phyloP scores from a whole-genome alignment of 2,113 vertebrate genomes.

The Gobiocypris rarus region DNA sequence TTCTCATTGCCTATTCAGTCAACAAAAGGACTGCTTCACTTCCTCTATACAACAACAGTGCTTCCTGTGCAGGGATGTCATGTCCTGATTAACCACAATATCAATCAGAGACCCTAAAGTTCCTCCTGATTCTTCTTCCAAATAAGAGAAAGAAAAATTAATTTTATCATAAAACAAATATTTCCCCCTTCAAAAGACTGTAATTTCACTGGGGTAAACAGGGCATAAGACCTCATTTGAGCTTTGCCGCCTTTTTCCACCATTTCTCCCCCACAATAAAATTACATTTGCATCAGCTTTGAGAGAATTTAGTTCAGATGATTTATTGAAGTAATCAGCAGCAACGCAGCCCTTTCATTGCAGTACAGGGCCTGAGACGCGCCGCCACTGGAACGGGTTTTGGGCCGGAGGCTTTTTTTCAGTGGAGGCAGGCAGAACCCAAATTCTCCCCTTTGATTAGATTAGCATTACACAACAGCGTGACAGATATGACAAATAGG shows the following conservation, averaged over 20 bases:
- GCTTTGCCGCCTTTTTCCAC: conserved; percentile 56
- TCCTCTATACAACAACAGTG: conserved; percentile 83
- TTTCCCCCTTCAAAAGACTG: conserved; percentile 82
- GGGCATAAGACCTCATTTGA: conserved; percentile 59
- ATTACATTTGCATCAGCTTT: conserved; percentile 84
- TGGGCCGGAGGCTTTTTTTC: conserved; percentile 34
- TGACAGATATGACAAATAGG: conserved; percentile 93
- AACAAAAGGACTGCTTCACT: conserved; percentile 81
- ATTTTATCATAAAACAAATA: conserved; percentile 81
- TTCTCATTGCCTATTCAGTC: conserved; percentile 69
- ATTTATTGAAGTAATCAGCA: conserved; percentile 84
- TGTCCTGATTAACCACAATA: background rate
- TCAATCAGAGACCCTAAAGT: background rate
- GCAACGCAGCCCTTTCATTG: conserved; percentile 41
- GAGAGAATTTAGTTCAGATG: conserved; percentile 80
- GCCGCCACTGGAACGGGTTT: conserved; percentile 20
- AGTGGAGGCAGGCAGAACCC: conserved; percentile 51
- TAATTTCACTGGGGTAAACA: conserved; percentile 84
- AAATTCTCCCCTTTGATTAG: conserved; percentile 84
- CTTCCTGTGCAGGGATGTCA: conserved; percentile 77
- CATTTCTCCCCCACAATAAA: conserved; percentile 73
- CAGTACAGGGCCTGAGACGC: background rate
- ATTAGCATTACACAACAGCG: conserved; percentile 89
- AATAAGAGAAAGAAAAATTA: conserved; percentile 77
- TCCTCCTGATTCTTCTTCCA: background rate